Evolutionary conservation across 1,140 invertebrate species (phyloP).

Genomic region (Ephestia elutella): DNA sequence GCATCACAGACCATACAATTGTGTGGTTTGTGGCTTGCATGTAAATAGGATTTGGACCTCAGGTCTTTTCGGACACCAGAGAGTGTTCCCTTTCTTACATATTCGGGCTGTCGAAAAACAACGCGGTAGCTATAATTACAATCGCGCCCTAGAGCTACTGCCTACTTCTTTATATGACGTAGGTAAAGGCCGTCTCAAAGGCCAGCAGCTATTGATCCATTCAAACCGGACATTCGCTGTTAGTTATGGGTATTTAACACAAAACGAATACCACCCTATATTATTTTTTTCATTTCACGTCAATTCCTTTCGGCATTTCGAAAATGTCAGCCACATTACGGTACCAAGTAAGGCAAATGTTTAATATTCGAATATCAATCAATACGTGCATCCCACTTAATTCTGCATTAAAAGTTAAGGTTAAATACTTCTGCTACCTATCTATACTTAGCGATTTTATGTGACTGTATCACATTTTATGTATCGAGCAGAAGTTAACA

Average conservation of each 20-base stretch:
- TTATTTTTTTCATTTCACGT: neutral
- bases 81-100: no score
- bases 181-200: neutral
- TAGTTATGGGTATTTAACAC: neutral
- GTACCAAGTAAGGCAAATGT: neutral
- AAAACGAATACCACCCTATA: neutral
- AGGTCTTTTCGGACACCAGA: no score
- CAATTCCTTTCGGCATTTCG: neutral
- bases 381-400: neutral
- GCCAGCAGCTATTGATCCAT: neutral
- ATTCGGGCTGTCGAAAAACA: no score
- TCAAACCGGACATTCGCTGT: neutral
- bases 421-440: no score
- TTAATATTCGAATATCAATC: neutral
- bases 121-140: no score
- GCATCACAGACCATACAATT: no score
- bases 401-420: neutral
- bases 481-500: no score
- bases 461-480: no score
- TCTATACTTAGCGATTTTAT: no score
- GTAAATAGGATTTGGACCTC: no score
- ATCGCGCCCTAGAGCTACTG: no score
- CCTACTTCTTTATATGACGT: neutral
- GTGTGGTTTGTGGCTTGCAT: no score
- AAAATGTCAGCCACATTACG: neutral